Evolutionary conservation across 2,888 invertebrate species (phyloP).

Genomic region (Drymonia ruficornis): DNA sequence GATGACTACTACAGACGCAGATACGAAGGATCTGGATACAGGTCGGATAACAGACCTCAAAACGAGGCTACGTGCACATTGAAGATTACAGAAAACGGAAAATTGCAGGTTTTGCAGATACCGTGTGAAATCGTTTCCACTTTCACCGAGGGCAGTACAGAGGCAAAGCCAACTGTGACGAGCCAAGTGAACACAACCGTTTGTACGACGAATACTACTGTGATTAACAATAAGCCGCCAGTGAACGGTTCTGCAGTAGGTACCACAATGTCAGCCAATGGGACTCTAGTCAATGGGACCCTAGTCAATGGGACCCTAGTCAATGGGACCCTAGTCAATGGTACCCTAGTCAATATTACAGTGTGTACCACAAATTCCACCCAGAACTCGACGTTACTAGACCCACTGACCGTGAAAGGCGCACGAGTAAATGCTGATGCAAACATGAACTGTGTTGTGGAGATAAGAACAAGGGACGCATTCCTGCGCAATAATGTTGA

Average conservation of each 20-base stretch:
- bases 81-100: constrained; percentile 62
- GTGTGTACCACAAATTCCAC: constrained; percentile 46
- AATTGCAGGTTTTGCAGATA: constrained; percentile 59
- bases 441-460: constrained; percentile 63
- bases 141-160: constrained; percentile 63
- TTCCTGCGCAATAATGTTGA: constrained; percentile 57
- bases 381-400: constrained; percentile 41
- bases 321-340: no score
- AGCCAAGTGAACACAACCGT: constrained; percentile 51
- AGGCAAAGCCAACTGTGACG: constrained; percentile 34
- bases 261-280: constrained; percentile 28
- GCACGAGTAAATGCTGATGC: constrained; percentile 45
- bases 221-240: constrained; percentile 39
- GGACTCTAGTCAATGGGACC: constrained; percentile 42
- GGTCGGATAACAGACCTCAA: constrained; percentile 37
- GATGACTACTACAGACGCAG: constrained; percentile 71
- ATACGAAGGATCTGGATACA: constrained; percentile 43
- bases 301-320: no score
- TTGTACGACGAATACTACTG: constrained; percentile 57
- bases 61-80: constrained; percentile 63
- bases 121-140: constrained; percentile 80
- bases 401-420: constrained; percentile 64
- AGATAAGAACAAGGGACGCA: constrained; percentile 58
- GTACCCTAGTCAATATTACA: constrained; percentile 45
- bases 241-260: constrained; percentile 14